Conservation (phyloP, 2,113 vertebrate species). For the Nicator chloris region DNA sequence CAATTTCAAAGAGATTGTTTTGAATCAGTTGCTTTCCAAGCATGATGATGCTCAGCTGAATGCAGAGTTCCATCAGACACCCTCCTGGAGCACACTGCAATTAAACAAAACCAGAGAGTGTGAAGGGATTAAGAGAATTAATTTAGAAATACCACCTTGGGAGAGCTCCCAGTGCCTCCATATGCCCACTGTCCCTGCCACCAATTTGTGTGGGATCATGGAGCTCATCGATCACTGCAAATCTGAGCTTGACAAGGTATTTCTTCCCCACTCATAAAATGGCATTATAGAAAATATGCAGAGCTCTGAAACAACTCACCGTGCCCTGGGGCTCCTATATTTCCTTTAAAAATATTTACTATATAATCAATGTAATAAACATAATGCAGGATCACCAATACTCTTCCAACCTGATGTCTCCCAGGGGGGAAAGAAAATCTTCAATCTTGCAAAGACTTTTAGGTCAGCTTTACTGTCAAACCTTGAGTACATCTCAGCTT, state of each 20-base stretch:
- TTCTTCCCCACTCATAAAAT: conserved; percentile 20
- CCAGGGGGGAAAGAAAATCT: not conserved
- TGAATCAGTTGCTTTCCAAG: conserved; percentile 97
- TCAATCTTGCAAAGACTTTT: not conserved
- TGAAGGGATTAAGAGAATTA: not conserved
- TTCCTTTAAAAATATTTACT: conserved; percentile 35
- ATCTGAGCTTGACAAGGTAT: not conserved
- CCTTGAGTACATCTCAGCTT: not conserved
- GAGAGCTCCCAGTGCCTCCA: not conserved
- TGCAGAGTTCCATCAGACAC: conserved; percentile 96
- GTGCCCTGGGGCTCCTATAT: not conserved
- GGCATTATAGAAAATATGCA: not conserved
- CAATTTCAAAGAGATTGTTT: conserved; percentile 97
- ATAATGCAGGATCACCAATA: conserved; percentile 24
- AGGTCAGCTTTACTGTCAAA: not conserved
- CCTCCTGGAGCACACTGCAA: conserved; percentile 93
- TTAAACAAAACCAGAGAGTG: not conserved
- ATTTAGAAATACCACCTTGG: not conserved
- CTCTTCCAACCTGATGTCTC: not conserved
- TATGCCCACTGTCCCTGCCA: not conserved
- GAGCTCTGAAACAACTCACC: not conserved
- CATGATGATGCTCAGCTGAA: conserved; percentile 99
- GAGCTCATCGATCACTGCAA: not conserved
- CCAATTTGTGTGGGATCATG: not conserved
- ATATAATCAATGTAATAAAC: conserved; percentile 54